These are phyloP conservation scores for Trypoxylus dichotomus DNA, from an alignment of 1,140 invertebrate genomes.

Conservation along the genomic window DNA sequence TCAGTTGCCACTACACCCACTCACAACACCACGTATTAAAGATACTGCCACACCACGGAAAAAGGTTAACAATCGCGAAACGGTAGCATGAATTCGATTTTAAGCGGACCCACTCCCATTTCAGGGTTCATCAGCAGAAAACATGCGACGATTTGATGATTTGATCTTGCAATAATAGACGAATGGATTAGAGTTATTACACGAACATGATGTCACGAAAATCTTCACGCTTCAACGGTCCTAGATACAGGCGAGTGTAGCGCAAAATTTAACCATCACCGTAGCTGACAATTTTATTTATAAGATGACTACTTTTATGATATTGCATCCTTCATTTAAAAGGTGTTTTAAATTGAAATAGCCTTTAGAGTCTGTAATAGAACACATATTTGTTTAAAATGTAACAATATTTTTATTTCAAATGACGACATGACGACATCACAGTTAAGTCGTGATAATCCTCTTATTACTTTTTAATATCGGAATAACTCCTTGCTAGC, in stretches of 20 bases:
- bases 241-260: not conserved
- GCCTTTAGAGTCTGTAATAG: too few relatives aligned
- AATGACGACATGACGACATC: too few relatives aligned
- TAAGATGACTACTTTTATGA: too few relatives aligned
- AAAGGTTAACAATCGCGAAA: not conserved
- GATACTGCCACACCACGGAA: not conserved
- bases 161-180: not conserved
- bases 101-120: constrained; percentile 11
- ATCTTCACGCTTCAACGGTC: not conserved
- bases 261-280: not conserved
- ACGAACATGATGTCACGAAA: not conserved
- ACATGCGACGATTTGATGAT: not conserved
- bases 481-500: too few relatives aligned
- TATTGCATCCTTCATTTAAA: too few relatives aligned
- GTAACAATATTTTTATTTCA: too few relatives aligned
- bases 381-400: too few relatives aligned
- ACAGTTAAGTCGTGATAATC: too few relatives aligned
- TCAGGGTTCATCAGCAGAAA: not conserved
- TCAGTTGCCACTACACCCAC: not conserved
- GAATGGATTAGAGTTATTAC: not conserved
- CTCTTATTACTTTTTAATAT: too few relatives aligned
- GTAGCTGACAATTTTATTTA: not conserved
- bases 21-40: not conserved
- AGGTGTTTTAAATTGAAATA: too few relatives aligned
- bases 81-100: not conserved